Conservation (phyloP, 2,888 invertebrate species). For the Dysmachus trigonus region DNA sequence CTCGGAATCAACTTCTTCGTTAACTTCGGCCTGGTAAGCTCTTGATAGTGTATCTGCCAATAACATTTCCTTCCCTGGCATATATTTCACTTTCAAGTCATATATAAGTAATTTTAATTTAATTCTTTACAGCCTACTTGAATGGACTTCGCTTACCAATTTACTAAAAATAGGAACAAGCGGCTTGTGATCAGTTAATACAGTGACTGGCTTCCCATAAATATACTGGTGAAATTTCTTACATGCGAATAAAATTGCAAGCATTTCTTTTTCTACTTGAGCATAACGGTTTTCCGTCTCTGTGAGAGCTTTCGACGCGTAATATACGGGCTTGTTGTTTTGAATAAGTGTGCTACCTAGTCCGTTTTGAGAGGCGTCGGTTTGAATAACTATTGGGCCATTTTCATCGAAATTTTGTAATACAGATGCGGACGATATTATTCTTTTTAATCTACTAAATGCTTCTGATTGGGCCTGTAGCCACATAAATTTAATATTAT, state of each 20-base stretch:
- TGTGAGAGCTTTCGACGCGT: background rate
- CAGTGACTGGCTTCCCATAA: background rate
- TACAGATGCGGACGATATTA: background rate
- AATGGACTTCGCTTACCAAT: slow-evolving; percentile 3
- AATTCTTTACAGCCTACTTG: slow-evolving; percentile 31
- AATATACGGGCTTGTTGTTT: background rate
- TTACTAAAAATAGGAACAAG: background rate
- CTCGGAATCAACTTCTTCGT: background rate
- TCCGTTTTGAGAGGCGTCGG: background rate
- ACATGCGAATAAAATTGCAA: background rate
- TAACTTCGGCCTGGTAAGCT: background rate
- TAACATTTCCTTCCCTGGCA: background rate
- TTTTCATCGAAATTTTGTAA: background rate
- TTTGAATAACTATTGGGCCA: background rate
- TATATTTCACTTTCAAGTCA: background rate
- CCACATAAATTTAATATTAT: background rate
- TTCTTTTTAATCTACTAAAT: background rate
- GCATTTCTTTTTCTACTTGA: background rate
- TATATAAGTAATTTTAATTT: background rate
- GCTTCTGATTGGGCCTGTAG: background rate
- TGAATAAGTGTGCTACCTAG: background rate
- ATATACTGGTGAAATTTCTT: background rate
- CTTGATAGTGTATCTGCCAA: background rate
- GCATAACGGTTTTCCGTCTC: background rate
- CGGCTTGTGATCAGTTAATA: background rate